Percentiles rank a stretch among this genome's conserved stretches.
These are phyloP conservation scores for Palaemon carinicauda DNA, from an alignment of 1,140 invertebrate species.

Conservation along the genomic window DNA sequence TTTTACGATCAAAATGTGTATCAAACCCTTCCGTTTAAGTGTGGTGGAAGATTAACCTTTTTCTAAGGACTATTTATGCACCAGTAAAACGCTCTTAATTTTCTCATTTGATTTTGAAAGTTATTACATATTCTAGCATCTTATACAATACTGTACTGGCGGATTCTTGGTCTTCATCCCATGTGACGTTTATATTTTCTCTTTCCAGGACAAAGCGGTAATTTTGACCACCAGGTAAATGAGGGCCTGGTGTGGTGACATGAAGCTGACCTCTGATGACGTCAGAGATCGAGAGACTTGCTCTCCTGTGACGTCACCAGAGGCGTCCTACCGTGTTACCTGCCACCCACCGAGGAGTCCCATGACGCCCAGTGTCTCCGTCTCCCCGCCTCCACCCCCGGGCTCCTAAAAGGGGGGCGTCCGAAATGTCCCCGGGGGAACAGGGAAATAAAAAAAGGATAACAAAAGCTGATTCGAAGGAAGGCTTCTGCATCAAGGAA, in stretches of 20 bases:
- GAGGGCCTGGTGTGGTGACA: slow-evolving; percentile 51
- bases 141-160: too few species aligned
- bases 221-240: slow-evolving; percentile 46
- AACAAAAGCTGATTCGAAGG: too few species aligned
- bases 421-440: neutral
- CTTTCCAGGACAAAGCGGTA: slow-evolving; percentile 34
- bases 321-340: slow-evolving; percentile 25
- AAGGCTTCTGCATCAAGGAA: too few species aligned
- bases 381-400: neutral
- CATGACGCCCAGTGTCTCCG: neutral
- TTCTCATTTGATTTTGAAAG: too few species aligned
- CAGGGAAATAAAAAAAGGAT: too few species aligned
- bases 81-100: too few species aligned
- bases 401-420: neutral
- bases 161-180: neutral
- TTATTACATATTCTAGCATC: too few species aligned
- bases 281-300: slow-evolving; percentile 21
- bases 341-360: slow-evolving; percentile 4
- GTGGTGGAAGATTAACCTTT: too few species aligned
- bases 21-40: too few species aligned
- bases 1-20: too few species aligned
- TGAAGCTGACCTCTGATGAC: slow-evolving; percentile 54
- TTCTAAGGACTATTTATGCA: too few species aligned
- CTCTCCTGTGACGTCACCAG: slow-evolving; percentile 32
- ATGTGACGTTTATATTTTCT: neutral